Conservation (phyloP, 2,797 vertebrate species). For the Gadopsis marmoratus region DNA sequence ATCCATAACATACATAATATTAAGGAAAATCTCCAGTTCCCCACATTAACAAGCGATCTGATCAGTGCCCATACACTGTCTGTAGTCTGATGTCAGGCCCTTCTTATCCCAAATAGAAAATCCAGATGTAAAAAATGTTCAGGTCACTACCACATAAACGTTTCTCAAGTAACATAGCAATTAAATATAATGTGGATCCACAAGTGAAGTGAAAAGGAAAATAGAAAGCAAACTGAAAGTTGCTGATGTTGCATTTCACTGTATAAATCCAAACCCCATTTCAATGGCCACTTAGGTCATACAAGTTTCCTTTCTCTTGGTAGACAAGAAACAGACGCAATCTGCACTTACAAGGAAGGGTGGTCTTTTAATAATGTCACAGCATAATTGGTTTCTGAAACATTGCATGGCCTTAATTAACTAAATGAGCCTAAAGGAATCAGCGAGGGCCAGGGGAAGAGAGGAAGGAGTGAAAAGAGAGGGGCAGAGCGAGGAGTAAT, state of each 20-base stretch:
- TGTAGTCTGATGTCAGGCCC: conserved; percentile 55
- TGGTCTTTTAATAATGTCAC: conserved; percentile 83
- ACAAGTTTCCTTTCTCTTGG: conserved; percentile 62
- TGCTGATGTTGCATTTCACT: conserved; percentile 66
- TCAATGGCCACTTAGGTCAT: conserved; percentile 53
- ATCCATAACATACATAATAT: conserved; percentile 6
- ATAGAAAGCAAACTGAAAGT: conserved; percentile 42
- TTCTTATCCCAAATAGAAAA: conserved; percentile 59
- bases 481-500: conserved; percentile 46
- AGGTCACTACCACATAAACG: conserved; percentile 24
- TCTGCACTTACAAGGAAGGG: conserved; percentile 75
- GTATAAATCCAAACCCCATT: conserved; percentile 54
- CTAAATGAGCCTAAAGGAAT: conserved; percentile 80
- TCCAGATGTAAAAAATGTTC: conserved; percentile 29
- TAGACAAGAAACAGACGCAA: conserved; percentile 70
- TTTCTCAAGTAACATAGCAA: conserved; percentile 37
- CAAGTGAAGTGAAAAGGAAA: conserved; percentile 38
- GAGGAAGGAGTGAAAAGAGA: conserved; percentile 41
- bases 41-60: conserved; percentile 55
- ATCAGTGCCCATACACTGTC: conserved; percentile 35
- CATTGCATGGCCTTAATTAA: conserved; percentile 84
- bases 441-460: conserved; percentile 47
- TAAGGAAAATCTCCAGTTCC: conserved; percentile 18
- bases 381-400: conserved; percentile 84
- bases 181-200: conserved; percentile 44